These are phyloP conservation scores for Priocnemis perturbator DNA, from an alignment of 2,888 invertebrate species.

Conservation along the genomic window DNA sequence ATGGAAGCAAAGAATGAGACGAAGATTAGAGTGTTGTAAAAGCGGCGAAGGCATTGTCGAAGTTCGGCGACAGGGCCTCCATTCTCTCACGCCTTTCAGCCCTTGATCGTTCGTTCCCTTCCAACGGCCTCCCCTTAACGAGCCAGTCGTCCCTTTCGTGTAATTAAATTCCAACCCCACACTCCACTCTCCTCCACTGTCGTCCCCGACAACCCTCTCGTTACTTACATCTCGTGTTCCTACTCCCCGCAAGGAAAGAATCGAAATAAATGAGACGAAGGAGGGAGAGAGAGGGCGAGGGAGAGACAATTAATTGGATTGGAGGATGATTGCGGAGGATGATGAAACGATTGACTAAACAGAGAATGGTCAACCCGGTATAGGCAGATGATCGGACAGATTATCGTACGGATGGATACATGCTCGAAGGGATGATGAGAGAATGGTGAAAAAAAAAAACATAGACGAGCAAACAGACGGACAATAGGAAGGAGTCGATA, in stretches of 20 bases:
- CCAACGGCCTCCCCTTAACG: conserved; percentile 33
- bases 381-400: background rate
- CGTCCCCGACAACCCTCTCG: conserved; percentile 16
- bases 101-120: too few relatives aligned
- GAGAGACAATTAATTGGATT: too few relatives aligned
- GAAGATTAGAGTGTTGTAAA: conserved; percentile 19
- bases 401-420: background rate
- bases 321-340: too few relatives aligned
- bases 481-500: background rate
- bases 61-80: conserved; percentile 35
- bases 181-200: conserved; percentile 38
- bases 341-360: background rate
- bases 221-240: background rate
- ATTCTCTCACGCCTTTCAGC: conserved; percentile 7
- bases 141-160: conserved; percentile 39
- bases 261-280: too few relatives aligned
- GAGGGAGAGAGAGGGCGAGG: background rate
- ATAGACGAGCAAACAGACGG: background rate
- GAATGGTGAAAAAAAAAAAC: background rate
- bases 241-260: too few relatives aligned
- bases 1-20: too few relatives aligned
- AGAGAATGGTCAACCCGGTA: background rate
- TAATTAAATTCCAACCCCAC: conserved; percentile 62
- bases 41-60: conserved; percentile 40
- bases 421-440: background rate